Evolutionary conservation across 1,140 invertebrate genomes (phyloP), one percentile per base, ranked within the genome.

Genomic region (Oscheius sp.): DNA sequence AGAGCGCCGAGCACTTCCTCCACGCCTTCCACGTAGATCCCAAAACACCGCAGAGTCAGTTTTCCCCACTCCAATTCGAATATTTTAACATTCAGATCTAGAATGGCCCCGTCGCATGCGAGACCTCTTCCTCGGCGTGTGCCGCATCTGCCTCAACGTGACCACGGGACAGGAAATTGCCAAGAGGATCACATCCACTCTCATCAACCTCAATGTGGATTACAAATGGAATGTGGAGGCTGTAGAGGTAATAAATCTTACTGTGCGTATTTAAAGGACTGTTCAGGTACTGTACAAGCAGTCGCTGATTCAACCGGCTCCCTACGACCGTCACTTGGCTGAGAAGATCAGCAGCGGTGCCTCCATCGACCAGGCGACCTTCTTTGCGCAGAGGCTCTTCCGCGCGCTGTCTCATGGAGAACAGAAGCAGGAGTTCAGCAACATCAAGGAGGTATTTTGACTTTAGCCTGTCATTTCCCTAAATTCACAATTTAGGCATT

Each of bases 371-470:
- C 88, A 92, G 82, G 93, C 91, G 2, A 90, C 94, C 1, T 88
- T 88, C 0, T 95, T 96, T 83, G 92, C 92, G 1, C 95, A 94
- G 89, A 92, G 95, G 79, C 86, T 97, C 15, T 89, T 96, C 0
- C 92, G 95, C 59, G 92, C 94, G 80, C 86, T 95, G 10, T 89
- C 95, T 49, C 93, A 95, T 38, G 69, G 69, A 15, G 69, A 71
- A 7, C 7, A 7, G n/a, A n/a, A n/a, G n/a, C n/a, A n/a, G n/a
- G 23, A 55, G 23, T 26, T 55, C 49, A 55, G 49, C 28, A n/a
- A n/a, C n/a, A n/a, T 61, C 34, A 36, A 55, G 45, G 15, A 29
- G 34, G 67, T 52, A 52, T 65, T 45, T 45, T n/a, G n/a, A n/a
- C n/a, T n/a, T n/a, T n/a, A n/a, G 38, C 10, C n/a, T 42, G n/a